These are phyloP conservation scores for Malthinus flaveolus DNA, from an alignment of 2,888 invertebrate species.

Conservation along the genomic window DNA sequence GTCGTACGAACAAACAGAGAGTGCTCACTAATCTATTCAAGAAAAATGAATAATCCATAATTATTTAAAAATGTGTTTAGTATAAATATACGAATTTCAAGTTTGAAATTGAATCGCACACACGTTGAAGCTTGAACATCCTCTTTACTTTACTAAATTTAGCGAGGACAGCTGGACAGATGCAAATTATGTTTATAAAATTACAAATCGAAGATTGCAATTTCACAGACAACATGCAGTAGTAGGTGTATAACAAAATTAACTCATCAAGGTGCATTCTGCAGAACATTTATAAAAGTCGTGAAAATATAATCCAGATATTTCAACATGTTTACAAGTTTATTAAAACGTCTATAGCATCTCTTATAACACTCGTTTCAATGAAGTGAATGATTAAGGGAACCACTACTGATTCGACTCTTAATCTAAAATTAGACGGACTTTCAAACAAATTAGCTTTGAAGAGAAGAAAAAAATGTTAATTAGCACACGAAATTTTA, in stretches of 20 bases:
- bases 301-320: conserved; percentile 49
- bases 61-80: too few species aligned
- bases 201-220: conserved; percentile 19
- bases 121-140: conserved; percentile 34
- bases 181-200: not conserved
- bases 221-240: conserved; percentile 27
- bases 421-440: conserved; percentile 46
- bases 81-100: too few species aligned
- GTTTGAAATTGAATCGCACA: too few species aligned
- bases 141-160: conserved; percentile 36
- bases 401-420: conserved; percentile 41
- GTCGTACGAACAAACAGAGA: too few species aligned
- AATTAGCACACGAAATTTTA: conserved; percentile 4
- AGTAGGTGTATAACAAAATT: conserved; percentile 5
- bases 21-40: too few species aligned
- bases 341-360: conserved; percentile 49
- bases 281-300: conserved; percentile 29
- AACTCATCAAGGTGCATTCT: conserved; percentile 12
- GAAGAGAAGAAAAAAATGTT: not conserved
- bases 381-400: conserved; percentile 46
- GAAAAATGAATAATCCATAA: too few species aligned
- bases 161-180: not conserved
- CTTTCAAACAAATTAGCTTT: conserved; percentile 46
- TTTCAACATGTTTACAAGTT: conserved; percentile 43
- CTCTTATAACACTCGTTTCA: conserved; percentile 51